phyloP scores from a whole-genome alignment of 2,113 vertebrate genomes.

The Cisticola juncidis region DNA sequence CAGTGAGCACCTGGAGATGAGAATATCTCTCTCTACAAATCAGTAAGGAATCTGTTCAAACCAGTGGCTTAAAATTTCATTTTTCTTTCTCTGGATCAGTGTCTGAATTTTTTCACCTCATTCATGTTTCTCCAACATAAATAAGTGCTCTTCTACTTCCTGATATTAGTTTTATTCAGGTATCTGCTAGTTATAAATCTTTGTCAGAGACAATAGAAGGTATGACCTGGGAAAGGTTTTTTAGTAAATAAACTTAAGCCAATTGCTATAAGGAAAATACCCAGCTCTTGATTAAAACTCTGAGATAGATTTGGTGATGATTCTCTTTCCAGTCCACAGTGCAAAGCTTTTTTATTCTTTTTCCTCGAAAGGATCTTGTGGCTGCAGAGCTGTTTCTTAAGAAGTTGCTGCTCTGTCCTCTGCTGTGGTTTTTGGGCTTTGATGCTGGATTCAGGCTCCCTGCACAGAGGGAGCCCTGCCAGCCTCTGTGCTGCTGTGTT shows the following conservation, averaged over 20 bases:
- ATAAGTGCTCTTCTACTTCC: background rate
- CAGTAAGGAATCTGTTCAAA: background rate
- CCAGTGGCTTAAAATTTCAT: background rate
- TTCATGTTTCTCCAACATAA: background rate
- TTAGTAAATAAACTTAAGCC: background rate
- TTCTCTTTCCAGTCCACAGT: background rate
- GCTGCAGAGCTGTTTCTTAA: background rate
- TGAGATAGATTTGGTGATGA: background rate
- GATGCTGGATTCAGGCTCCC: background rate
- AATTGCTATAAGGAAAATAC: background rate
- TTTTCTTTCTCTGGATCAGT: background rate
- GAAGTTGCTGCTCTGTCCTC: background rate
- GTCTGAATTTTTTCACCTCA: background rate
- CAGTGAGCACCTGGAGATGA: background rate
- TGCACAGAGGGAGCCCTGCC: background rate
- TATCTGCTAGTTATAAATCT: background rate
- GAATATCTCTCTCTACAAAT: background rate
- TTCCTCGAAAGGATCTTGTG: background rate
- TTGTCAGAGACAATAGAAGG: background rate
- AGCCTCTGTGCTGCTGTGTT: background rate
- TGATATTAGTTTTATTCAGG: background rate
- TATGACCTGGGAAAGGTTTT: background rate
- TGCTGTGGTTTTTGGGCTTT: background rate
- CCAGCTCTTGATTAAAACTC: background rate
- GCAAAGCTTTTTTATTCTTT: background rate